These are phyloP conservation scores for Esox lucius DNA, from an alignment of 2,797 vertebrate species.

Conservation along the genomic window DNA sequence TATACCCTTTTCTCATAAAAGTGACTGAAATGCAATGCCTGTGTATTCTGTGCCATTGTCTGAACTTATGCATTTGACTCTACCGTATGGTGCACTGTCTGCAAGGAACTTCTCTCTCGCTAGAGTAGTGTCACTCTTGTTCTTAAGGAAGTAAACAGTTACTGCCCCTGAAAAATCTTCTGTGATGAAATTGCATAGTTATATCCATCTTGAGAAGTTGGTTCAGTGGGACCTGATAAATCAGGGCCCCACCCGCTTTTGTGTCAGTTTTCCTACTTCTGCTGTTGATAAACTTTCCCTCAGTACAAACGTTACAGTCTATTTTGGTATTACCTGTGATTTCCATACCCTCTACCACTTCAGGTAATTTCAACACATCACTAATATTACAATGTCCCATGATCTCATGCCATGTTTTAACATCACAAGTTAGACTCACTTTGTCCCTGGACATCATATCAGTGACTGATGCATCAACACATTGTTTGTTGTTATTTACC, in stretches of 20 bases:
- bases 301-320: too few relatives aligned
- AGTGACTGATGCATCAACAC: too few relatives aligned
- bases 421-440: too few relatives aligned
- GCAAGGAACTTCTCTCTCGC: too few relatives aligned
- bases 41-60: too few relatives aligned
- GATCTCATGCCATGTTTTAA: slow-evolving; percentile 38
- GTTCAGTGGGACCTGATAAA: slow-evolving; percentile 29
- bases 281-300: slow-evolving; percentile 9
- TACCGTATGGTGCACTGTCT: too few relatives aligned
- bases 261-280: slow-evolving; percentile 20
- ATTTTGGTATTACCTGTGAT: too few relatives aligned
- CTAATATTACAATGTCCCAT: slow-evolving; percentile 33
- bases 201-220: slow-evolving; percentile 16
- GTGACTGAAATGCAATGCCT: too few relatives aligned
- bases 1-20: too few relatives aligned
- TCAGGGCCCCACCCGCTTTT: slow-evolving; percentile 18
- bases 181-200: slow-evolving; percentile 12
- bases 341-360: slow-evolving; percentile 19
- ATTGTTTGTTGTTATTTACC: too few relatives aligned
- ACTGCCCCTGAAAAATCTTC: slow-evolving; percentile 25
- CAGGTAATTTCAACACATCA: slow-evolving; percentile 30
- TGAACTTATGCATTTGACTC: too few relatives aligned
- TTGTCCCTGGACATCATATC: too few relatives aligned
- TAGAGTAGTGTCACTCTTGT: slow-evolving; percentile 10
- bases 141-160: slow-evolving; percentile 21